A percentile compares a stretch with the other conserved stretches of the same genome.
Evolutionary conservation across 2,888 invertebrate species (phyloP).

Genomic region (Aquatica leii): DNA sequence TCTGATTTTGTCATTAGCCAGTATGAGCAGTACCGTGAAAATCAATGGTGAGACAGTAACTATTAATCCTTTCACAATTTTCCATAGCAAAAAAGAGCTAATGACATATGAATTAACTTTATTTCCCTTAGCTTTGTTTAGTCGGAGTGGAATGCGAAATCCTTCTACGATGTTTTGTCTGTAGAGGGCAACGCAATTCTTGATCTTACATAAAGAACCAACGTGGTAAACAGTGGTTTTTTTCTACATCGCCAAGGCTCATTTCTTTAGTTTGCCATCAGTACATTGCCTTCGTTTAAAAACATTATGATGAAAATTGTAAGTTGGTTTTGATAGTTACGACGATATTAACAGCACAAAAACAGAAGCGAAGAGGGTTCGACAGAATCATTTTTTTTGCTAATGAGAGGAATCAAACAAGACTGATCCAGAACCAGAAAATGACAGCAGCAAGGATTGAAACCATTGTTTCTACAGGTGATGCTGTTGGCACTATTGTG

Average conservation of each 20-base stretch:
- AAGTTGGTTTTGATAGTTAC: conserved; percentile 21
- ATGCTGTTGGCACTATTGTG: conserved; percentile 39
- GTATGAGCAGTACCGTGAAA: conserved; percentile 34
- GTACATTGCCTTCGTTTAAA: conserved; percentile 20
- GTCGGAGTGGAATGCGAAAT: neutral
- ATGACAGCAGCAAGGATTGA: conserved; percentile 36
- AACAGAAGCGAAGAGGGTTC: conserved; percentile 4
- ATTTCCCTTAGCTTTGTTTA: neutral
- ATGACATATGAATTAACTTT: neutral
- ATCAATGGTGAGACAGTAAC: conserved; percentile 31
- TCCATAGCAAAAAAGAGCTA: conserved; percentile 3
- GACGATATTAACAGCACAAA: conserved; percentile 28
- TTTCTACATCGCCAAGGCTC: neutral
- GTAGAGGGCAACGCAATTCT: neutral
- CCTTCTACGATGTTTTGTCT: neutral
- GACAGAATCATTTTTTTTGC: neutral
- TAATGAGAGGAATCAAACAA: conserved; percentile 36
- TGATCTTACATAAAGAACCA: neutral
- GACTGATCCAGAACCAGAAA: conserved; percentile 28
- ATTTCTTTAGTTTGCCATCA: conserved; percentile 25
- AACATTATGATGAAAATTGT: conserved; percentile 18
- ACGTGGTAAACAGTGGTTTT: neutral
- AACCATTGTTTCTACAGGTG: conserved; percentile 36
- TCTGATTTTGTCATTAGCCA: conserved; percentile 29
- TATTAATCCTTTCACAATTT: conserved; percentile 5